Evolutionary conservation across 2,113 vertebrate genomes (phyloP), one percentile per base, ranked within the genome.

Genomic region (Callopanchax toddi): DNA sequence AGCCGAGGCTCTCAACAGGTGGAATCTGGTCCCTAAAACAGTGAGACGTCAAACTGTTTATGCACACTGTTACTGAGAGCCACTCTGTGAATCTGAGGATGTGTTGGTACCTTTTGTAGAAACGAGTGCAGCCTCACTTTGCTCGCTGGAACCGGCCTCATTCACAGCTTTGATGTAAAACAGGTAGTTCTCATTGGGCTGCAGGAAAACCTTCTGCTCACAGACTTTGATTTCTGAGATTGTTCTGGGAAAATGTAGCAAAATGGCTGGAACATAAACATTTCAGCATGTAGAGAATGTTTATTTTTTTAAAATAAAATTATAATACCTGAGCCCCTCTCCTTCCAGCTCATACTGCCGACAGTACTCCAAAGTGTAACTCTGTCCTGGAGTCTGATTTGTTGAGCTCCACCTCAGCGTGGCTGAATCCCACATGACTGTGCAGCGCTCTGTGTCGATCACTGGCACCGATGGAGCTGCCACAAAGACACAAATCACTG

Each of bases 101-200:
- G 50, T 18, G 18, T 16, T 20, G 59, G 67, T 89, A 96, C 97
- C 95, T 97, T 94, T 96, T 20, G 96, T 99, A 63, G 96, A 98
- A 87, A 99, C 91, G 18, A 99, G 95, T 25, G 94, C 94, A 18
- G 97, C 96, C 87, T 98, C 96, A 15, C 96, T 98, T 84, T 97
- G 97, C 32, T 98, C 97, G 17, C 97, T 99, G 79, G 90, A 87
- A 64, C 97, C 97, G 42, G 93, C 94, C 0, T 86, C 36, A 40
- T 95, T 98, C 55, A 94, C 93, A 79, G 97, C 94, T 92, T 93
- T 94, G 87, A 98, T 91, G 34, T 97, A 99, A 89, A 99, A 97
- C 81, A 99, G 93, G 79, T 98, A 99, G 79, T 95, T 98, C 71
- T 97, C 93, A 61, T 94, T 94, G 62, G 97, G 94, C 67, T 96